These are phyloP conservation scores for Hozukius guyotensis DNA, from an alignment of 2,797 vertebrate genomes.

Conservation along the genomic window DNA sequence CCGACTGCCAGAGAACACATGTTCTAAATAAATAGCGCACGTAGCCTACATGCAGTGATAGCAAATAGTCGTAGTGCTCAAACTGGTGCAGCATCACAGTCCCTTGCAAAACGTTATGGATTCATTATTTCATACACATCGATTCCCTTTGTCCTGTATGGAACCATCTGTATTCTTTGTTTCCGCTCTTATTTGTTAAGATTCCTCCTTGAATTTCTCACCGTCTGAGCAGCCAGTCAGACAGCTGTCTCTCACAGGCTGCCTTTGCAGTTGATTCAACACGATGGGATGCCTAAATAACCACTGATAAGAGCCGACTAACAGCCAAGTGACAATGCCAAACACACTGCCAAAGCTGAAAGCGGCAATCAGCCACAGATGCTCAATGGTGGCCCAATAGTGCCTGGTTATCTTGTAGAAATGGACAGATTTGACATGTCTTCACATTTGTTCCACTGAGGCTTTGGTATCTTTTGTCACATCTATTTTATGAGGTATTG, in stretches of 20 bases:
- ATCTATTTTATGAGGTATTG: slow-evolving; percentile 1
- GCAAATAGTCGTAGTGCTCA: background rate
- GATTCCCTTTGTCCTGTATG: background rate
- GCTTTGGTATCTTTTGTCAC: background rate
- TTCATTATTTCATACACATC: background rate
- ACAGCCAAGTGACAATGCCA: slow-evolving; percentile 20
- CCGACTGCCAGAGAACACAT: background rate
- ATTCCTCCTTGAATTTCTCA: background rate
- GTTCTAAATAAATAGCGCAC: background rate
- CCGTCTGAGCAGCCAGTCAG: background rate
- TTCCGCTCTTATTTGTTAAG: background rate
- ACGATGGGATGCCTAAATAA: slow-evolving; percentile 15
- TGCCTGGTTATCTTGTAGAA: background rate
- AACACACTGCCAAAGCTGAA: slow-evolving; percentile 21
- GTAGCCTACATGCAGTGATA: background rate
- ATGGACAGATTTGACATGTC: background rate
- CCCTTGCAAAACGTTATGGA: background rate
- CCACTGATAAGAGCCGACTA: slow-evolving; percentile 18
- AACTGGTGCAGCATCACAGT: background rate
- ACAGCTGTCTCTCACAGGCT: slow-evolving; percentile 16
- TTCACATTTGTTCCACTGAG: background rate
- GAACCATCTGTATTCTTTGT: background rate
- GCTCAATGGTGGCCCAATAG: background rate
- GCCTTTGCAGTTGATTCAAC: slow-evolving; percentile 26
- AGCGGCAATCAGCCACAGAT: slow-evolving; percentile 20